Conservation (phyloP, 2,888 invertebrate genomes). For the Drosophila niveifrons region DNA sequence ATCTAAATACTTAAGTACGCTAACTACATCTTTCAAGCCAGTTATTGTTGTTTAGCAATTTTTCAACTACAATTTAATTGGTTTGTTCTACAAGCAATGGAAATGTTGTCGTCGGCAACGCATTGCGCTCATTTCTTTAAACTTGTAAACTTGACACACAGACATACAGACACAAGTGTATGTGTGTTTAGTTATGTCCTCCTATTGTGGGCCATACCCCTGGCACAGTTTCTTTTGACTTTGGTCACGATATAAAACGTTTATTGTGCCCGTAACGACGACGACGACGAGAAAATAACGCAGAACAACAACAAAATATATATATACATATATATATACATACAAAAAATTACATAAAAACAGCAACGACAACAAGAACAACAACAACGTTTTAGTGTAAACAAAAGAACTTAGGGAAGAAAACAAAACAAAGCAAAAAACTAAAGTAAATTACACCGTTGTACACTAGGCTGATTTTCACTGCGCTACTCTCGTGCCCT, state of each 20-base stretch:
- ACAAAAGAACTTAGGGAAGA: conserved; percentile 66
- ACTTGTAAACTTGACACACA: conserved; percentile 53
- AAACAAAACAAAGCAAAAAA: conserved; percentile 57
- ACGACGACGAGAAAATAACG: conserved; percentile 48
- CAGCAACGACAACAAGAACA: conserved; percentile 43
- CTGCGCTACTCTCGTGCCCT: neutral
- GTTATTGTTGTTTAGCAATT: neutral
- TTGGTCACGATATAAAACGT: conserved; percentile 81
- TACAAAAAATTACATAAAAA: conserved; percentile 65
- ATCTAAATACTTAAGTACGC: neutral
- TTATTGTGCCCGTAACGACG: conserved; percentile 71
- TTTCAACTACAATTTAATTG: conserved; percentile 27
- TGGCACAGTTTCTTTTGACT: conserved; percentile 81
- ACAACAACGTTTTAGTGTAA: conserved; percentile 61
- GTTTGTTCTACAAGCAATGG: conserved; percentile 31
- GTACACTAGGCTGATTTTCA: conserved; percentile 22
- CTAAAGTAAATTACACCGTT: conserved; percentile 69
- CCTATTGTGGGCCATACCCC: conserved; percentile 73
- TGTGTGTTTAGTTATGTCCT: conserved; percentile 33
- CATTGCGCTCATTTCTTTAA: conserved; percentile 48
- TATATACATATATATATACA: neutral
- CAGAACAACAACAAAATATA: conserved; percentile 46
- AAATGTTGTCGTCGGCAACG: conserved; percentile 34
- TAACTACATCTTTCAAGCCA: conserved; percentile 6
- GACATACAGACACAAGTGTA: neutral